Percentiles rank a stretch among this genome's conserved stretches.
These are phyloP conservation scores for Amphiura filiformis DNA, from an alignment of 35 echinoderm and acorn worm genomes.

Conservation along the genomic window DNA sequence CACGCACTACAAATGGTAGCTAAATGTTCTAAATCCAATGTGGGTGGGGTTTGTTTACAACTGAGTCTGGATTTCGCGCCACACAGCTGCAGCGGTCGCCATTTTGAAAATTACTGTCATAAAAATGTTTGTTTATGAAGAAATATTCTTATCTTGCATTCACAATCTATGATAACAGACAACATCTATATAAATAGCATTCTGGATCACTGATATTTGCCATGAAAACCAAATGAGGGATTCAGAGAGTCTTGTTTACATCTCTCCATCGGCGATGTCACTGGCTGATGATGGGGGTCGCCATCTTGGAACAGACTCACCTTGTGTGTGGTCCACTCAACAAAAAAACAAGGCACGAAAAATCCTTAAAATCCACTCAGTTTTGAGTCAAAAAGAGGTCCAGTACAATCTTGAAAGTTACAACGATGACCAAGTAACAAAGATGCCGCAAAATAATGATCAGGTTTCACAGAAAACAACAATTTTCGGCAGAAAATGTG, in stretches of 20 bases:
- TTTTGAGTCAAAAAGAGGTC: not conserved
- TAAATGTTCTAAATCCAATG: too few relatives aligned
- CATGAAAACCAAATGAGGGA: too few relatives aligned
- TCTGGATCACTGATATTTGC: too few relatives aligned
- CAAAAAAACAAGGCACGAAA: not conserved
- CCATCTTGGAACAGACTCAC: not conserved
- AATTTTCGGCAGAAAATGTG: not conserved
- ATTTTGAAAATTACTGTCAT: too few relatives aligned
- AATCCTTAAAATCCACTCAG: not conserved
- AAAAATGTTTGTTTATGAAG: not conserved
- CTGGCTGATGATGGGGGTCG: not conserved
- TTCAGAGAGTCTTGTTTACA: not conserved
- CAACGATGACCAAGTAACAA: not conserved
- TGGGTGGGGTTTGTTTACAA: too few relatives aligned
- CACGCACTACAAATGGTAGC: too few relatives aligned
- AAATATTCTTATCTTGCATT: too few relatives aligned
- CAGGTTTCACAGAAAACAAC: not conserved
- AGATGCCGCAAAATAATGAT: not conserved
- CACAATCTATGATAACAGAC: too few relatives aligned
- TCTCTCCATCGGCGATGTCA: not conserved
- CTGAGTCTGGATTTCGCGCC: too few relatives aligned
- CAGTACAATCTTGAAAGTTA: not conserved
- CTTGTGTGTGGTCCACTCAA: not conserved
- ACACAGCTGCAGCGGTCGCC: too few relatives aligned
- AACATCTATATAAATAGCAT: too few relatives aligned